Conservation (phyloP, 2,113 vertebrate genomes). For the Lasiurus borealis region DNA sequence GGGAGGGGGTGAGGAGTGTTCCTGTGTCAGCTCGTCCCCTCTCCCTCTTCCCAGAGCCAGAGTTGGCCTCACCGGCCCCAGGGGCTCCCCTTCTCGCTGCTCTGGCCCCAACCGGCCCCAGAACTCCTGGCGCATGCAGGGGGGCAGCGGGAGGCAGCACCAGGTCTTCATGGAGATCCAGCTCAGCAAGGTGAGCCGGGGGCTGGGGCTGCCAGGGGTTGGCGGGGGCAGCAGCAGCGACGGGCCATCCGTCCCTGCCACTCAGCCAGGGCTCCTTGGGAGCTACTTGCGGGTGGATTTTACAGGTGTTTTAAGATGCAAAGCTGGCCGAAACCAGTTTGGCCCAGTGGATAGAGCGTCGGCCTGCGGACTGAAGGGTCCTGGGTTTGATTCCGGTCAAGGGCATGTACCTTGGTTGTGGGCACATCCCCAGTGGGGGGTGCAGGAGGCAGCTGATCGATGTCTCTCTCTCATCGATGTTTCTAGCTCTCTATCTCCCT, state of each 20-base stretch:
- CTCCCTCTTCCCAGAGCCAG: slow-evolving; percentile 70
- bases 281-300: neutral
- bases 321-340: too few relatives aligned
- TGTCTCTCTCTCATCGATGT: too few relatives aligned
- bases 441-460: too few relatives aligned
- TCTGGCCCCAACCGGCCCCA: slow-evolving; percentile 90
- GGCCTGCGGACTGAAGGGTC: too few relatives aligned
- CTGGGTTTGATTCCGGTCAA: too few relatives aligned
- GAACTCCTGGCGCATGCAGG: slow-evolving; percentile 93
- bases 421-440: too few relatives aligned
- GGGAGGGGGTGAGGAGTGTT: accelerated
- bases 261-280: neutral
- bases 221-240: accelerated
- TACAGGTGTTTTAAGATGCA: too few relatives aligned
- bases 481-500: too few relatives aligned
- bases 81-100: slow-evolving; percentile 91
- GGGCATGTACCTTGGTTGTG: too few relatives aligned
- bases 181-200: slow-evolving; percentile 90
- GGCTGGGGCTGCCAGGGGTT: neutral
- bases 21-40: neutral
- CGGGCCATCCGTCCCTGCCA: neutral
- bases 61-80: slow-evolving; percentile 79
- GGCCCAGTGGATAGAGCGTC: too few relatives aligned
- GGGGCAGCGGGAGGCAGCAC: slow-evolving; percentile 92
- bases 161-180: slow-evolving; percentile 95